A percentile compares a stretch with the other conserved stretches of the same genome.
phyloP scores from a whole-genome alignment of 2,797 vertebrate species.

The Antennarius maculatus region DNA sequence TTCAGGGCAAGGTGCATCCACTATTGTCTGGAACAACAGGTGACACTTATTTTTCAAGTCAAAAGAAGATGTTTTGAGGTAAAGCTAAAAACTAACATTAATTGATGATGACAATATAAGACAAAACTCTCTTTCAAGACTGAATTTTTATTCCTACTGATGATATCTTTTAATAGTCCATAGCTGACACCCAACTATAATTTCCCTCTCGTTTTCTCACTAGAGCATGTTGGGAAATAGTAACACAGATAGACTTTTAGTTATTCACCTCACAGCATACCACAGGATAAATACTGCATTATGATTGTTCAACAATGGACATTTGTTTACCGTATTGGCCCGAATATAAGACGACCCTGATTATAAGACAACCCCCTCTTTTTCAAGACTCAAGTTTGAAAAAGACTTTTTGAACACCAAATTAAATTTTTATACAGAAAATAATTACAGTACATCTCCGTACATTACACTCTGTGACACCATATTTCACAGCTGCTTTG shows the following conservation, averaged over 20 bases:
- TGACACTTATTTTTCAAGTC: not conserved
- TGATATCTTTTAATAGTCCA: not conserved
- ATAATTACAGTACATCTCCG: no score
- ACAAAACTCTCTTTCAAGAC: not conserved
- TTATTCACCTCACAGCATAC: no score
- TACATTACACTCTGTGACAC: no score
- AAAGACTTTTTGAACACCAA: no score
- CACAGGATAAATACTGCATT: no score
- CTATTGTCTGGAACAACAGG: conserved; percentile 80
- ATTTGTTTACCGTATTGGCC: no score
- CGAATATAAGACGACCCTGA: no score
- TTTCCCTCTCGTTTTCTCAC: not conserved
- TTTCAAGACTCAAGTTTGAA: no score
- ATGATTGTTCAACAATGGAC: no score
- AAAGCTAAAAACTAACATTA: not conserved
- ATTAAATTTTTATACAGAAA: no score
- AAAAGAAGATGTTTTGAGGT: not conserved
- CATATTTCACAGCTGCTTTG: no score
- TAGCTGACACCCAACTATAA: not conserved
- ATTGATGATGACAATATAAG: not conserved
- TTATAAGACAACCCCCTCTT: no score
- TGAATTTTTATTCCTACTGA: not conserved
- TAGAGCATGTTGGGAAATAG: not conserved
- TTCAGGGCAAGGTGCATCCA: conserved; percentile 82
- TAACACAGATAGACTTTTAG: not conserved